Evolutionary conservation across 2,888 invertebrate species (phyloP), one percentile per base, ranked within the genome.

Genomic region (Anodontia alba): DNA sequence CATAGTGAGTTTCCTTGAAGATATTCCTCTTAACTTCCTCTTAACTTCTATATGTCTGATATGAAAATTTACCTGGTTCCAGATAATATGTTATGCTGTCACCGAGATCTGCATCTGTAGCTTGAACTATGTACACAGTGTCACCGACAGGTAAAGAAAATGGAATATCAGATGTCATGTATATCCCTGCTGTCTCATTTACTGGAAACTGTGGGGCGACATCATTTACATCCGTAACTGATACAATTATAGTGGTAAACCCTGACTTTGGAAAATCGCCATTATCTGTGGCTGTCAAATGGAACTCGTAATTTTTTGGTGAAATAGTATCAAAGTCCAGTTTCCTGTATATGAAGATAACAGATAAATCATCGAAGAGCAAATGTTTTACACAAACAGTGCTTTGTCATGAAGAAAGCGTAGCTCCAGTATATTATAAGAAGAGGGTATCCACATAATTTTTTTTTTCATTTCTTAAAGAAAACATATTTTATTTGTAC

Each of bases 221-320:
- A 93, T 99, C 99, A 95, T 99, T 99, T 95, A 98, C 98, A 93
- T 99, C 99, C 93, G 98, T 98, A 31, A 99, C 98, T 93, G 98
- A 98, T 76, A 85, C 73, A 42, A 67, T 73, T 5, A 85, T 78
- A 20, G 73, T 80, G 8, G 83, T 80, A 0, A 46, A 20, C 20
- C 82, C 82, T 12, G 80, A 75, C 7, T 38, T 20, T 1, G 57
- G 78, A 0, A 38, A 17, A 0, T 42, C 62, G 5, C 78, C 82
- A 62, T 85, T 31, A 93, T 99, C 99, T 93, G 97, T 98, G 12
- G 99, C 99, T 8, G 98, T 98, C 31, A 99, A 98, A 36, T 96
- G 96, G 93, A 99, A 98, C 93, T 98, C 98, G 84, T 95, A 95
- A 46, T 98, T 98, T 49, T 93, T 93, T 38, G 88, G 85, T 1